Base-by-base conservation (phyloP, 2,797 vertebrate genomes). In the Molothrus ater region DNA sequence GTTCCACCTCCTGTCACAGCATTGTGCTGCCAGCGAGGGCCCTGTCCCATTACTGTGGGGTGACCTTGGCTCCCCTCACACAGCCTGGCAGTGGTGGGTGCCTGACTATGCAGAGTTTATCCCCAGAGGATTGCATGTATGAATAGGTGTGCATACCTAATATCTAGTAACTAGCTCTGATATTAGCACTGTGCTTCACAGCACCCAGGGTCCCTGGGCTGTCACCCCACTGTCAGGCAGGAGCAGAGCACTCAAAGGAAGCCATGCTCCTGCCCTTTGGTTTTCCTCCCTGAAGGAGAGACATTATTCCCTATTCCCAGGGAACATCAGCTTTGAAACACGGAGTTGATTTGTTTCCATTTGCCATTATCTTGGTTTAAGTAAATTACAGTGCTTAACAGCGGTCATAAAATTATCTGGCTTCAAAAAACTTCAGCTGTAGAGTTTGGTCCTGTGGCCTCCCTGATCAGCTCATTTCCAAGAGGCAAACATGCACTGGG, bases 361-460 rank as follows among this genome's bases (percentile, higher is more conserved):
- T 89, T 92, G 80, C 64, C 78, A 72, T 92, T 94, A 93, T 92
- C 92, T 89, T 51, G 36, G 83, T 93, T 94, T 94, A 93, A 81
- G 83, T 92, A 95, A 95, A 94, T 92, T 89, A 89, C 61, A 78
- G 71, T 0, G 0, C 45, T 90, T 94, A 88, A 92, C 84, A 80
- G 75, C 1, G 9, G 78, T 80, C 90, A 92, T 94, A 95, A 95
- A 94, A 95, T 90, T 88, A 80, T 80, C 53, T 3, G 2, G 50
- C 78, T 72, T 87, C 80, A 81, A 94, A 95, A 96, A 82, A 92
- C 74, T 32, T 60, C 86, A 80, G 64, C 71, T 85, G 68, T 74
- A 85, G 90, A 74, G 20, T 78, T 68, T 86, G 80, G 45, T 64
- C 38, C 72, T 70, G 50, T 83, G 79, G 80, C 34, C 42, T 87